Evolutionary conservation across 2,797 vertebrate genomes (phyloP).

Genomic region (Cynopterus sphinx): DNA sequence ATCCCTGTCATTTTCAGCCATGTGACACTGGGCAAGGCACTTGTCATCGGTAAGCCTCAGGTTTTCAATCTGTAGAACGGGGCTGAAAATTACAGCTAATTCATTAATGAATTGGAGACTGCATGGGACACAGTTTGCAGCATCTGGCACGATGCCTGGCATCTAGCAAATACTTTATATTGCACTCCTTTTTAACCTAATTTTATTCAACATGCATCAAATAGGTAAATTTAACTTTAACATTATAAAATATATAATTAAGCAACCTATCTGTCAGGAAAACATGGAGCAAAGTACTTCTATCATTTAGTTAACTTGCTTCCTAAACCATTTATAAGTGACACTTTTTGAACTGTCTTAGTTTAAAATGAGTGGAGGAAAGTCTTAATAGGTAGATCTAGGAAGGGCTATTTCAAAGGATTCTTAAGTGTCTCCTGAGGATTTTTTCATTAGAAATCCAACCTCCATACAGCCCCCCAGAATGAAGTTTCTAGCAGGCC

Average conservation of each 20-base stretch:
- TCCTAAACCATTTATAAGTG: neutral
- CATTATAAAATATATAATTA: neutral
- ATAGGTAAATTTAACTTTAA: neutral
- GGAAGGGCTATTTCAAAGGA: no score
- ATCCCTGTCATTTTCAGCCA: neutral
- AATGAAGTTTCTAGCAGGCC: neutral
- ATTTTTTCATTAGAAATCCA: neutral
- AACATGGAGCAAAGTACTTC: neutral
- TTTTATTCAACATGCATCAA: neutral
- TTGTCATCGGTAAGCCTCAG: neutral
- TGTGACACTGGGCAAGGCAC: neutral
- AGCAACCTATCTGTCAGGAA: neutral
- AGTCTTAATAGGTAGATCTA: neutral
- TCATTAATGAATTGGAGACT: neutral
- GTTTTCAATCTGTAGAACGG: neutral
- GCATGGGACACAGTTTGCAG: neutral
- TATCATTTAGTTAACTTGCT: neutral
- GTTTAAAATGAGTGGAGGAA: neutral
- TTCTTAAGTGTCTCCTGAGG: neutral
- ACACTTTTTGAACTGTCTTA: neutral
- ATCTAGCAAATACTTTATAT: neutral
- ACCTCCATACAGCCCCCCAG: no score
- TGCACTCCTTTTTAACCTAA: neutral
- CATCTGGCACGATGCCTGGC: neutral
- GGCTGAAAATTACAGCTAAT: neutral